Conservation (phyloP, 2,113 vertebrate species). For the Cavia porcellus region DNA sequence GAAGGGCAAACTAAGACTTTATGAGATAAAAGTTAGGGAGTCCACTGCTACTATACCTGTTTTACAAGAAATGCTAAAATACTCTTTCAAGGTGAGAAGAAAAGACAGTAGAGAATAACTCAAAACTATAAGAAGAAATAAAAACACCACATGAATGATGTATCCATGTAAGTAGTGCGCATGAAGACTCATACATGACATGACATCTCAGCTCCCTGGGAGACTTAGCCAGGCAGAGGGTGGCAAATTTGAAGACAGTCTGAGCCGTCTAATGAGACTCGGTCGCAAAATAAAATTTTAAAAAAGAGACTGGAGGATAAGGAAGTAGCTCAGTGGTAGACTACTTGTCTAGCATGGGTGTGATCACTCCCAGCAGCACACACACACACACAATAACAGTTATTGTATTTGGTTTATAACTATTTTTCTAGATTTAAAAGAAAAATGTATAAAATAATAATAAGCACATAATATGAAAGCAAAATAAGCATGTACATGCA, state of each 20-base stretch:
- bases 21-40: background rate
- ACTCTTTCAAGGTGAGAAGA: background rate
- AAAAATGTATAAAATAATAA: background rate
- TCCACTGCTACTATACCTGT: background rate
- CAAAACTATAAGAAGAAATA: background rate
- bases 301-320: background rate
- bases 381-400: background rate
- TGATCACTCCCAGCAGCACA: background rate
- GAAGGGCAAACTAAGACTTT: background rate
- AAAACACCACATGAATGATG: background rate
- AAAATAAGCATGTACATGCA: background rate
- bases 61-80: background rate
- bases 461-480: background rate
- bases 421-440: background rate
- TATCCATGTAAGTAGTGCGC: background rate
- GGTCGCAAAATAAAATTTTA: background rate
- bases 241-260: background rate
- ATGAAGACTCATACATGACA: background rate
- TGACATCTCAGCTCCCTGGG: background rate
- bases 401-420: background rate
- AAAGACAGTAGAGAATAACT: background rate
- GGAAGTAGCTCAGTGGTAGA: background rate
- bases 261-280: background rate
- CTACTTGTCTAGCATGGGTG: background rate
- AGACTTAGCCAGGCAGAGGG: background rate